Evolutionary conservation across 2,797 vertebrate genomes (phyloP).

Genomic region (Buceros bicornis): DNA sequence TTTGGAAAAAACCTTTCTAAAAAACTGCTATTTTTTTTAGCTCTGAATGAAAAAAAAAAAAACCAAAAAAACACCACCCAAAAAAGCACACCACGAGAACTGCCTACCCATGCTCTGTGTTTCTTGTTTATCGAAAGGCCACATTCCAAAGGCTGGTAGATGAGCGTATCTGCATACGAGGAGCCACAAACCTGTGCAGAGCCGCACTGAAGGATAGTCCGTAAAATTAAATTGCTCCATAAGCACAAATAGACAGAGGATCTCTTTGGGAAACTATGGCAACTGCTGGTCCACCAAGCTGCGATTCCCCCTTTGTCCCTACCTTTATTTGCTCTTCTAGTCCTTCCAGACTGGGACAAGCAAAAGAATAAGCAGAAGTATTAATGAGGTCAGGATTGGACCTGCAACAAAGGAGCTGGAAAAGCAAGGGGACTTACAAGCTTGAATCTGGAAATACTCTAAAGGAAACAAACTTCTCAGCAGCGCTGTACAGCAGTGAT

Average conservation of each 20-base stretch:
- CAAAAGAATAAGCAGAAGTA: constrained; percentile 11
- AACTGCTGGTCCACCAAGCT: not conserved
- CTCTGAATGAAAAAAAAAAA: not conserved
- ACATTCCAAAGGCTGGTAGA: not conserved
- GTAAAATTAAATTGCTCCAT: not conserved
- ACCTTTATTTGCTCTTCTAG: not conserved
- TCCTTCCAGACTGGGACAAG: not conserved
- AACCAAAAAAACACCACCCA: no score
- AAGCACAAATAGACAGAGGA: not conserved
- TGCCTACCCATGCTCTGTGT: not conserved
- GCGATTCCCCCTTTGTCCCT: not conserved
- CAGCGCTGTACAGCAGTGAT: not conserved
- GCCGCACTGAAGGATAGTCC: not conserved
- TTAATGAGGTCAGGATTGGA: not conserved
- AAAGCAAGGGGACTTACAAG: not conserved
- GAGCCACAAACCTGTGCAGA: not conserved
- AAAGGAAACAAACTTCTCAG: constrained; percentile 7
- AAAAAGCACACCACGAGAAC: no score
- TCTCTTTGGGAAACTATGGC: constrained; percentile 4
- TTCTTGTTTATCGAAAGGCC: constrained; percentile 32
- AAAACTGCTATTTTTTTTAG: not conserved
- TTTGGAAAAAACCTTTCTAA: not conserved
- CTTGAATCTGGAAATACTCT: not conserved
- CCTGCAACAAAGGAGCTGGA: constrained; percentile 13
- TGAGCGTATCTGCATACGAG: not conserved